phyloP scores from a whole-genome alignment of 2,113 vertebrate genomes.

The Hippocampus barbouri region DNA sequence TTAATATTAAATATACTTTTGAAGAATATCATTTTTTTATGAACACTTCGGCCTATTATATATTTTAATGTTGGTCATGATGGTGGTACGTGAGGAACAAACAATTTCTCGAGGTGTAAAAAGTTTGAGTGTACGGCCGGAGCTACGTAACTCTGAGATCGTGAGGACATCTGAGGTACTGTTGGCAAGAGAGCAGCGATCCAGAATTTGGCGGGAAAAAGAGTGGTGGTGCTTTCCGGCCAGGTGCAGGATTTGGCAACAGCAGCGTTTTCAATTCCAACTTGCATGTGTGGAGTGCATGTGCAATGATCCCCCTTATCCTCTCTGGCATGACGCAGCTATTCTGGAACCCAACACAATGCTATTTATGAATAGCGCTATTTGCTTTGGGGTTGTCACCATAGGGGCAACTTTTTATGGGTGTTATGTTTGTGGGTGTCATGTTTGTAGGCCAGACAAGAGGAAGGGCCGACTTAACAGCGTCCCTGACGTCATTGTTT shows the following conservation, averaged over 20 bases:
- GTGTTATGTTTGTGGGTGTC: slow-evolving; percentile 57
- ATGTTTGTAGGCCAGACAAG: slow-evolving; percentile 51
- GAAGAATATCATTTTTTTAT: too few species aligned
- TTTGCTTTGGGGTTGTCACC: slow-evolving; percentile 67
- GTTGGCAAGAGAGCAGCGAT: too few species aligned
- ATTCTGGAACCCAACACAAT: slow-evolving; percentile 43
- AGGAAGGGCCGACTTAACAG: background rate
- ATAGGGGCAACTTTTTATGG: slow-evolving; percentile 17
- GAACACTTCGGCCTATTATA: too few species aligned
- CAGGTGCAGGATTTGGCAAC: background rate
- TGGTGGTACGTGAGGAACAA: too few species aligned
- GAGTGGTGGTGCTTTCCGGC: background rate
- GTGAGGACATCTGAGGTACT: too few species aligned
- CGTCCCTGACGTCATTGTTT: background rate
- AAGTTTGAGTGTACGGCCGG: too few species aligned
- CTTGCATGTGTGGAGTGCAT: background rate
- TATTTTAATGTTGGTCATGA: too few species aligned
- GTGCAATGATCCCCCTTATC: background rate
- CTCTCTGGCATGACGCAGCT: slow-evolving; percentile 17
- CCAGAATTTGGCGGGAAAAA: too few species aligned
- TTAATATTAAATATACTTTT: too few species aligned
- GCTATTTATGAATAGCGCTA: slow-evolving; percentile 72
- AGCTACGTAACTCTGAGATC: too few species aligned
- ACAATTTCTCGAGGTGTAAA: too few species aligned
- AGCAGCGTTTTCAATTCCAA: background rate